These are phyloP conservation scores for human DNA, from an alignment of 2,113 vertebrate species.

Conservation along the genomic window GRCh38 chr1:1906501-1907000, in stretches of 20 bases:
- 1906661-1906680: too few relatives aligned
- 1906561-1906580: neutral
- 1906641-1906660: neutral
- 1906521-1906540: too few relatives aligned
- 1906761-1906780: neutral
- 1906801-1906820: neutral
- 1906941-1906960: too few relatives aligned
- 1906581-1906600: neutral
- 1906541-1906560: too few relatives aligned
- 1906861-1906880: neutral
- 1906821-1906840: neutral
- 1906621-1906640: neutral
- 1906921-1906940: too few relatives aligned
- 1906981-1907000: neutral
- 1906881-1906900: neutral
- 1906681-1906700: too few relatives aligned
- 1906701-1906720: neutral
- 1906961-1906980: neutral
- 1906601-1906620: neutral
- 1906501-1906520: neutral
- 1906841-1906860: neutral
- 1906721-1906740: neutral
- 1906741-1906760: accelerated
- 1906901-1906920: too few relatives aligned
- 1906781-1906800: neutral